A percentile compares a stretch with the other conserved stretches of the same genome.
Evolutionary conservation across 2,888 invertebrate genomes (phyloP).

Genomic region (Xylophagus ater): DNA sequence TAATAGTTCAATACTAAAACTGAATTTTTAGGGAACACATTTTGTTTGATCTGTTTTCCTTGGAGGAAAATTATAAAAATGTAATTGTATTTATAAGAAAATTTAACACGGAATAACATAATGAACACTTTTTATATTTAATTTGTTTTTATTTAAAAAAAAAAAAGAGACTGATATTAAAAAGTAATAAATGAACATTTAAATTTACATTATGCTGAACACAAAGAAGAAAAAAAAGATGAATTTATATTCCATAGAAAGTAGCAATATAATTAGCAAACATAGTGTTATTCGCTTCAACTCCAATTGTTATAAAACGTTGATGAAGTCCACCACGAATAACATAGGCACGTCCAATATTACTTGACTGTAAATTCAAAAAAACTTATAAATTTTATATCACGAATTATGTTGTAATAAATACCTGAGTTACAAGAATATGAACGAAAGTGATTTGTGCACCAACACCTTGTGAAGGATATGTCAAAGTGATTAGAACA

Average conservation of each 20-base stretch:
- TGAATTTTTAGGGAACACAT: too few relatives aligned
- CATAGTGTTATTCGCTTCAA: slow-evolving; percentile 15
- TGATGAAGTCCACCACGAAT: slow-evolving; percentile 16
- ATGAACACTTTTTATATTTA: too few relatives aligned
- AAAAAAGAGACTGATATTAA: too few relatives aligned
- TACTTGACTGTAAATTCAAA: slow-evolving; percentile 11
- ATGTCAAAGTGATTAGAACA: slow-evolving; percentile 16
- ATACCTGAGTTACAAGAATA: slow-evolving; percentile 16
- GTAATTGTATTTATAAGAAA: too few relatives aligned
- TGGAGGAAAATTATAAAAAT: too few relatives aligned
- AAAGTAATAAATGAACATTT: too few relatives aligned
- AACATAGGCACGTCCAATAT: slow-evolving; percentile 17
- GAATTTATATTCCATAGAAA: slow-evolving; percentile 16
- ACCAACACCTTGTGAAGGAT: slow-evolving; percentile 16
- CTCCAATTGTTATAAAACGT: slow-evolving; percentile 13
- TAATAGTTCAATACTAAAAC: too few relatives aligned
- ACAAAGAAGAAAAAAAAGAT: too few relatives aligned
- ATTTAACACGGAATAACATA: too few relatives aligned
- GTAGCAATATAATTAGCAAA: slow-evolving; percentile 12
- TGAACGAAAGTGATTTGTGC: slow-evolving; percentile 13
- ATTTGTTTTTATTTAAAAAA: too few relatives aligned
- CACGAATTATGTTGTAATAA: background rate
- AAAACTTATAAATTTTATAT: background rate
- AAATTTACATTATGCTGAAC: too few relatives aligned
- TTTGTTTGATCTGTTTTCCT: too few relatives aligned